Evolutionary conservation across 2,797 vertebrate genomes (phyloP).

Genomic region (Rhyacichthys aspro): DNA sequence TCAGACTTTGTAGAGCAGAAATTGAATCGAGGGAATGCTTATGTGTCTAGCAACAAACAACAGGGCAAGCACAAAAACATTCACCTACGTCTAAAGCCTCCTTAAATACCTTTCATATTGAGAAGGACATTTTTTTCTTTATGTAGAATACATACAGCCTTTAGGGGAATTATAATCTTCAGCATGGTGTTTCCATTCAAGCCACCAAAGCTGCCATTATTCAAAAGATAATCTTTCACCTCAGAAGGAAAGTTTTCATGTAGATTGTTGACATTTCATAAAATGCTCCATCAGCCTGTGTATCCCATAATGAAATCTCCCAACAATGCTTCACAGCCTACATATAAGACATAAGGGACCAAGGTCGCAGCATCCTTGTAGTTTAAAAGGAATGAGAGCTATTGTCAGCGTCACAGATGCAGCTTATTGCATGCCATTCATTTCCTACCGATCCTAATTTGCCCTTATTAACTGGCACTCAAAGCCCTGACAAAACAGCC

Average conservation of each 20-base stretch:
- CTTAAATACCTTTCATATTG: background rate
- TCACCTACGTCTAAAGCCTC: background rate
- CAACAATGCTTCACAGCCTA: slow-evolving; percentile 27
- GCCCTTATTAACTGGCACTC: slow-evolving; percentile 49
- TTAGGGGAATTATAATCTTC: slow-evolving; percentile 12
- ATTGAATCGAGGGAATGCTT: slow-evolving; percentile 37
- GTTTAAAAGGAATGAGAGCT: slow-evolving; percentile 46
- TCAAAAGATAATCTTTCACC: slow-evolving; percentile 19
- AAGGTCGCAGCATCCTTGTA: slow-evolving; percentile 58
- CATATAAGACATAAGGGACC: slow-evolving; percentile 29
- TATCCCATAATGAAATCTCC: slow-evolving; percentile 37
- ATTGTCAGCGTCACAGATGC: slow-evolving; percentile 33
- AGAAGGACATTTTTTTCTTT: background rate
- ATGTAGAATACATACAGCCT: background rate
- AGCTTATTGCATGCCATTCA: slow-evolving; percentile 42
- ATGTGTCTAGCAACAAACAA: slow-evolving; percentile 34
- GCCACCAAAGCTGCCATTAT: slow-evolving; percentile 3
- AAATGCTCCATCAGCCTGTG: slow-evolving; percentile 45
- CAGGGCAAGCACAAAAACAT: slow-evolving; percentile 3
- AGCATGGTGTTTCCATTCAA: slow-evolving; percentile 15
- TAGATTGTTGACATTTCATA: slow-evolving; percentile 36
- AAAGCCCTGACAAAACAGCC: slow-evolving; percentile 43
- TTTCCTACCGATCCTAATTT: slow-evolving; percentile 56
- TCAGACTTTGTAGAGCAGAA: slow-evolving; percentile 43
- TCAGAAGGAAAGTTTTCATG: slow-evolving; percentile 6